Base-by-base conservation (phyloP, 2,113 vertebrate genomes). In the Lamprologus sp. region DNA sequence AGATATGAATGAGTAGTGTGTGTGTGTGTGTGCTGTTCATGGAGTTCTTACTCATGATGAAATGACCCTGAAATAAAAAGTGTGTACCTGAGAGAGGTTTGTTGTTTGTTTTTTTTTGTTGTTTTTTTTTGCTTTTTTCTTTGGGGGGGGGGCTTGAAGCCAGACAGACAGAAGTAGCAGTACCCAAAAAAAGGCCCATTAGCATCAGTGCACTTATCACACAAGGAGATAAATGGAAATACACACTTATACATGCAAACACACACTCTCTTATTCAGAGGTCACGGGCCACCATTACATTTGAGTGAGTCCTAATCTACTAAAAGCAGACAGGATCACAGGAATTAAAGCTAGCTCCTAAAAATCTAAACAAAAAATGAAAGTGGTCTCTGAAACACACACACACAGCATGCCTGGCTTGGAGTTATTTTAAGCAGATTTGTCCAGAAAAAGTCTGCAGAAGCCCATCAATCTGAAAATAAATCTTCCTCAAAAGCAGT, bases 301-400 rank as follows among this genome's bases (percentile, higher is more conserved):
- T 84, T 92, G 84, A 91, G 89, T 89, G 84, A 92, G 85, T 84
- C 65, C 68, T 94, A 93, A 95, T 94, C 93, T 94, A 81, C 92
- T 94, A 93, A 93, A 90, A 94, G 90, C 91, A 83, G 87, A 88
- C 84, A 84, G 91, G 90, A 93, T 92, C 89, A 93, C 65, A 17
- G 81, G 88, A 82, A 84, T 92, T 84, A 93, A 83, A 26, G 83
- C 84, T 68, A 45, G n/a, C 56, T 83, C 6, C 63, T 49, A 86
- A 92, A 70, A 92, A 87, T 83, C 21, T 73, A 87, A 82, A 90
- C 79, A 81, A 65, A 58, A 70, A 79, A 65, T 58, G 45, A 45
- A 75, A 68, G 53, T 23, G 26, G 3, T 77, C 23, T 31, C 23
- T 28, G 9, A 77, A 73, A 42, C 73, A 56, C 17, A 60, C 51